Percentiles rank a stretch among this genome's conserved stretches.
These are phyloP conservation scores for Himalopsyche japonica DNA, from an alignment of 2,888 invertebrate species.

Conservation along the genomic window DNA sequence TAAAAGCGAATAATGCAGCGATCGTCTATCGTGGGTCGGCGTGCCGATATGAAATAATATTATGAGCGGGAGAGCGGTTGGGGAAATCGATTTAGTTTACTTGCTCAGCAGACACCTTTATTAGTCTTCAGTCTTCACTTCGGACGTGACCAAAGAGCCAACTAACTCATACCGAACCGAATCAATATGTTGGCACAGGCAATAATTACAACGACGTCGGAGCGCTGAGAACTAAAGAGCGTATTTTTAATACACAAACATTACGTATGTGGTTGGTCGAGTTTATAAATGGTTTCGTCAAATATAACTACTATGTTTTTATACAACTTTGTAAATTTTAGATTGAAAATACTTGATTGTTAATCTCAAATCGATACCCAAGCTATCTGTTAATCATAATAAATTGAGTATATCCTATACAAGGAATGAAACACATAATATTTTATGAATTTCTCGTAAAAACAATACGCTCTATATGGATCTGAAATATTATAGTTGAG, in stretches of 20 bases:
- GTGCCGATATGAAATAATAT: not conserved
- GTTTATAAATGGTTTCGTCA: too few relatives aligned
- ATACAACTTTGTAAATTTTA: too few relatives aligned
- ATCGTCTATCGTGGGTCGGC: not conserved
- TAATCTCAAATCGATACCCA: too few relatives aligned
- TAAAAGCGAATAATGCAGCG: not conserved
- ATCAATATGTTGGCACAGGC: not conserved
- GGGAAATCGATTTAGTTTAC: not conserved
- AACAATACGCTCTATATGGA: too few relatives aligned
- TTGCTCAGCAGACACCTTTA: conserved; percentile 13
- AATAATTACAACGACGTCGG: not conserved
- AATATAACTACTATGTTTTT: too few relatives aligned
- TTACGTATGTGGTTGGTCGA: not conserved
- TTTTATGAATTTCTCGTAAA: too few relatives aligned
- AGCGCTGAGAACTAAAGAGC: not conserved
- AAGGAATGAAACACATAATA: too few relatives aligned
- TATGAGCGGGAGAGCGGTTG: not conserved
- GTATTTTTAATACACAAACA: not conserved
- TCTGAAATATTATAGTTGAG: too few relatives aligned
- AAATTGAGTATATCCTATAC: too few relatives aligned
- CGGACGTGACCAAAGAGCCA: conserved; percentile 12
- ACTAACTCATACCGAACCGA: not conserved
- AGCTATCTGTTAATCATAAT: too few relatives aligned
- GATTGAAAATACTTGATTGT: too few relatives aligned
- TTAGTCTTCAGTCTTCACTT: conserved; percentile 18